A percentile compares a stretch with the other conserved stretches of the same genome.
Evolutionary conservation across 2,797 vertebrate genomes (phyloP).

Genomic region (Myotis vivesi): DNA sequence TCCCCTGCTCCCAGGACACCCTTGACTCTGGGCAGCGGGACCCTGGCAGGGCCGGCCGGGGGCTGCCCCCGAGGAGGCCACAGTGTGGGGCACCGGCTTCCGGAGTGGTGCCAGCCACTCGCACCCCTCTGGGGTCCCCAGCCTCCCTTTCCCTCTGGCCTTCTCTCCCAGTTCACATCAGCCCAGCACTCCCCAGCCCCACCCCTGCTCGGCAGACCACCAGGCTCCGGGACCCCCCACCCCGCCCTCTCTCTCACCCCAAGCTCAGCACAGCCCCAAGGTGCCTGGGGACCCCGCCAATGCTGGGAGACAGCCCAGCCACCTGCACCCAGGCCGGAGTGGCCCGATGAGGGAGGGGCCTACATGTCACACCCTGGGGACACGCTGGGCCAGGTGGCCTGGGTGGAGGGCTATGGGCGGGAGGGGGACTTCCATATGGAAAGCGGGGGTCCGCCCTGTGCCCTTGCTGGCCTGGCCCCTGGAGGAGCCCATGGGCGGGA

Average conservation of each 20-base stretch:
- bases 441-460: not conserved
- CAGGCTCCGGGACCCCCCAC: too few relatives aligned
- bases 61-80: not conserved
- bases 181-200: not conserved
- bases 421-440: not conserved
- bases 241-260: not conserved
- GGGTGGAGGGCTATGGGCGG: not conserved
- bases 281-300: not conserved
- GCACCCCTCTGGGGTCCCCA: not conserved
- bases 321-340: too few relatives aligned
- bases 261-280: accelerated
- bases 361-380: not conserved
- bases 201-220: not conserved
- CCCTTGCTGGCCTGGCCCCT: not conserved
- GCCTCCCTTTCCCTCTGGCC: not conserved
- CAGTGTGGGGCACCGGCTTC: not conserved
- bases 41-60: too few relatives aligned
- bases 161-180: not conserved
- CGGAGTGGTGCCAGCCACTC: not conserved
- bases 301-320: not conserved
- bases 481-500: accelerated
- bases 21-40: accelerated
- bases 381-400: accelerated
- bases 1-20: not conserved
- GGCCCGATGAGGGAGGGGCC: accelerated